These are phyloP conservation scores for Deilephila porcellus DNA, from an alignment of 2,888 invertebrate species.

Conservation along the genomic window DNA sequence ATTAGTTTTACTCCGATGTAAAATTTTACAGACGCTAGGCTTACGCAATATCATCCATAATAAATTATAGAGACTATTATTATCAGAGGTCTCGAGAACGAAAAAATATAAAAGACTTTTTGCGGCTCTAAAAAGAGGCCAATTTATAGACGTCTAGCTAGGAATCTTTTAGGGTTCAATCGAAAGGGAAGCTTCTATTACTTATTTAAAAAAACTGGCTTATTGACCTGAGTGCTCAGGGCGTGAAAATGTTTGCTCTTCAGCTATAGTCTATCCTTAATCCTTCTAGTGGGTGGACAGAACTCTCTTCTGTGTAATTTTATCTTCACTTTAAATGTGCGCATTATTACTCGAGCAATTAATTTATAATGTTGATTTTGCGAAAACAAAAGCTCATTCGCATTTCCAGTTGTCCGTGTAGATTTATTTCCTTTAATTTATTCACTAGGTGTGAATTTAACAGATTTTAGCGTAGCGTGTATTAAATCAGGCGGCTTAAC, in stretches of 20 bases:
- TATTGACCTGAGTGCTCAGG: constrained; percentile 19
- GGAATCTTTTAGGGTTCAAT: constrained; percentile 24
- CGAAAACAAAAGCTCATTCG: constrained; percentile 1
- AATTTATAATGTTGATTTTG: constrained; percentile 1
- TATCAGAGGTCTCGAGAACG: constrained; percentile 1
- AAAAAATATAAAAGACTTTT: constrained; percentile 20
- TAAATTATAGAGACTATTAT: constrained; percentile 25
- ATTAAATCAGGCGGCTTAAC: constrained; percentile 62
- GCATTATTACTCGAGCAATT: not conserved
- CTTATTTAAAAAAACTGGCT: constrained; percentile 22
- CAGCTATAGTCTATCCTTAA: not conserved
- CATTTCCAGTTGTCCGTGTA: not conserved
- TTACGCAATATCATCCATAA: constrained; percentile 11
- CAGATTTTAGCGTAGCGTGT: constrained; percentile 42
- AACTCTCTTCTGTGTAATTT: not conserved
- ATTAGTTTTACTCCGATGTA: not conserved
- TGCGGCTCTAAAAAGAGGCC: constrained; percentile 20
- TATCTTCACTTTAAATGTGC: not conserved
- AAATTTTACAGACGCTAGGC: not conserved
- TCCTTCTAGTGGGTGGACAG: constrained; percentile 3
- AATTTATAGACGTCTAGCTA: constrained; percentile 23
- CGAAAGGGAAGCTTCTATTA: constrained; percentile 18
- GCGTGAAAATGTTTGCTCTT: not conserved
- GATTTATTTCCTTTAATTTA: constrained; percentile 22
- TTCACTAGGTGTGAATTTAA: constrained; percentile 34